Percentiles rank a stretch among this genome's conserved stretches.
Conservation (phyloP, 2,888 invertebrate genomes). For the Thereva nobilitata region DNA sequence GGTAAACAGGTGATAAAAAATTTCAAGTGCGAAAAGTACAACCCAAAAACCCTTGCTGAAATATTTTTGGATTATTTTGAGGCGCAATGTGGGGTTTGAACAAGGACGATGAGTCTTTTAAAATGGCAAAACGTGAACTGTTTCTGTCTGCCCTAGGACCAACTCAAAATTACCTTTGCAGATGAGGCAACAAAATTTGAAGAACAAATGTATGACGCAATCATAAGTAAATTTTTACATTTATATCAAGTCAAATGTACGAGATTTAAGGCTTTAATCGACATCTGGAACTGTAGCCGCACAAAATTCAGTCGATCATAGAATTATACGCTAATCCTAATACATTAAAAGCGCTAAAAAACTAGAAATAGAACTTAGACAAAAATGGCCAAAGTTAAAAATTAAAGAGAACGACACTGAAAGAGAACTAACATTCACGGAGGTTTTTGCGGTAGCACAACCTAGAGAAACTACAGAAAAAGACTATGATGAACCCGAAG, state of each 20-base stretch:
- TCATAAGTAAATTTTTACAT: no score
- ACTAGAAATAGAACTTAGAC: background rate
- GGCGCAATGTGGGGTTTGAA: background rate
- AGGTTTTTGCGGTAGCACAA: conserved; percentile 3
- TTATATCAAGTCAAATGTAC: no score
- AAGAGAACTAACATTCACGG: background rate
- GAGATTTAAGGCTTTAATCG: no score
- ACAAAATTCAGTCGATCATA: no score
- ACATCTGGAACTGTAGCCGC: no score
- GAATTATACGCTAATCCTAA: background rate
- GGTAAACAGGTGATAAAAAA: background rate
- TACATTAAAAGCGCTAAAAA: background rate
- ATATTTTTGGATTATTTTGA: background rate
- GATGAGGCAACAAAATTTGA: no score
- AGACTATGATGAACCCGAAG: background rate
- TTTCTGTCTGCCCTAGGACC: background rate
- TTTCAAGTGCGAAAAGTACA: background rate
- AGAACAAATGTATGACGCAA: no score
- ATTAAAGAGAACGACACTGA: no score
- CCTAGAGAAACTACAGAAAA: conserved; percentile 11
- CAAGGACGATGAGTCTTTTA: background rate
- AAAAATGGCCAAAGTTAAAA: conserved; percentile 17
- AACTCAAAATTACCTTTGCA: background rate
- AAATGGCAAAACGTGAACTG: background rate
- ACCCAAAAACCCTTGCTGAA: background rate